Evolutionary conservation across 2,113 vertebrate genomes (phyloP), one percentile per base, ranked within the genome.

Genomic region (Pontoporia blainvillei): DNA sequence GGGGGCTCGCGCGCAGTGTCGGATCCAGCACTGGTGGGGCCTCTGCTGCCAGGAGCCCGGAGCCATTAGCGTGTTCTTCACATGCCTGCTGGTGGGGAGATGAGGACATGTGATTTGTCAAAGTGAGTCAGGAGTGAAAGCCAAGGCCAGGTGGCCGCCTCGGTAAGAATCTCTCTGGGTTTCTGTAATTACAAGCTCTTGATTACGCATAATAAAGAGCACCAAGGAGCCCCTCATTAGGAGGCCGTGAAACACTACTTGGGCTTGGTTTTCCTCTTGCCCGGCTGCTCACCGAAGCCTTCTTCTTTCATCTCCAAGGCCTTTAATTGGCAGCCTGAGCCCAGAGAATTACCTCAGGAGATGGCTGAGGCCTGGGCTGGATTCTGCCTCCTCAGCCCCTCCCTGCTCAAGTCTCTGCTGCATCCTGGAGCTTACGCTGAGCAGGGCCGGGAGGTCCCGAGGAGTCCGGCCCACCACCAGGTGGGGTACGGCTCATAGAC

Each of bases 281-380:
- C 66, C 2, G 25, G 72, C 89, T 95, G 91, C 94, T 95, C 57
- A 12, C 66, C 0, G 29, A 90, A 96, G 95, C 46, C 72, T 54
- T 44, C 41, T 52, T 72, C 92, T 96, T 97, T 98, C 91, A 96
- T 96, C 97, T 96, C 31, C 0, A 6, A 34, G 29, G 49, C 27
- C 89, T 97, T 83, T 96, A 97, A 97, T 96, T 95, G 89, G 91
- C 89, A 95, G 95, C 86, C 82, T 78, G 85, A 91, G 89, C n/a
- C 62, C 39, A 46, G 83, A 25, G 76, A 96, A n/a, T 73, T 27
- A 52, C 86, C 46, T 86, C 2, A 14, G 90, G 73, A 92, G 71
- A 49, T 14, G 78, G 25, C 75, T 36, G 36, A 79, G 81, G 46
- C 46, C 78, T 49, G 52, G 52, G 46, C n/a, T 76, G 88, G 61